Conservation (phyloP, 2,113 vertebrate species). For the Aramus guarauna region DNA sequence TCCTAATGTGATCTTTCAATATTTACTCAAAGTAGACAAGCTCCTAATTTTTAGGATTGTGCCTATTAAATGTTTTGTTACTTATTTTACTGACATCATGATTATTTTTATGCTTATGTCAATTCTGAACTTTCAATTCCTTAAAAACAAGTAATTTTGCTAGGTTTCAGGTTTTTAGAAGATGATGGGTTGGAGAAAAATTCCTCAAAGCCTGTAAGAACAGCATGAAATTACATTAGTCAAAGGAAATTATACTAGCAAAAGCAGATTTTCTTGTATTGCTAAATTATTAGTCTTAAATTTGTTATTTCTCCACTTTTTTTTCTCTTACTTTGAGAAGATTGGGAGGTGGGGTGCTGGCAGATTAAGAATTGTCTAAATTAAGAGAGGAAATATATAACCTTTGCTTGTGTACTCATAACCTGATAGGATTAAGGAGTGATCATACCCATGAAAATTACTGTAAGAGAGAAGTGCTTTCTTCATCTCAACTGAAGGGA, state of each 20-base stretch:
- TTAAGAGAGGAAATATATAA: background rate
- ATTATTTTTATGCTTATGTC: background rate
- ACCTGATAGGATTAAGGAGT: background rate
- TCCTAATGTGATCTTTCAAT: background rate
- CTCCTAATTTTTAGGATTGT: background rate
- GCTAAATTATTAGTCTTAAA: background rate
- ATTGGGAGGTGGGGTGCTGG: background rate
- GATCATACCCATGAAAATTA: background rate
- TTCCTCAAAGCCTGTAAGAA: background rate
- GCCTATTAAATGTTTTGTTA: background rate
- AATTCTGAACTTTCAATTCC: background rate
- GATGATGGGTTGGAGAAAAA: background rate
- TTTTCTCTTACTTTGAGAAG: background rate
- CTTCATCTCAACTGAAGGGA: background rate
- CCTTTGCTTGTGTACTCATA: background rate
- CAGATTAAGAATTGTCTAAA: background rate
- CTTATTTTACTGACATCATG: background rate
- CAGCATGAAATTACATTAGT: background rate
- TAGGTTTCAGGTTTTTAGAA: background rate
- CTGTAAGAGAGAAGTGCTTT: background rate
- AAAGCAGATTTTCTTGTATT: background rate
- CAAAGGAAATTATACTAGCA: background rate
- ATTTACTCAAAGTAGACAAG: background rate
- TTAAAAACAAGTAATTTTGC: background rate
- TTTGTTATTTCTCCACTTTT: background rate